phyloP scores from a whole-genome alignment of 2,113 vertebrate genomes.

The Dunckerocampus dactyliophorus region DNA sequence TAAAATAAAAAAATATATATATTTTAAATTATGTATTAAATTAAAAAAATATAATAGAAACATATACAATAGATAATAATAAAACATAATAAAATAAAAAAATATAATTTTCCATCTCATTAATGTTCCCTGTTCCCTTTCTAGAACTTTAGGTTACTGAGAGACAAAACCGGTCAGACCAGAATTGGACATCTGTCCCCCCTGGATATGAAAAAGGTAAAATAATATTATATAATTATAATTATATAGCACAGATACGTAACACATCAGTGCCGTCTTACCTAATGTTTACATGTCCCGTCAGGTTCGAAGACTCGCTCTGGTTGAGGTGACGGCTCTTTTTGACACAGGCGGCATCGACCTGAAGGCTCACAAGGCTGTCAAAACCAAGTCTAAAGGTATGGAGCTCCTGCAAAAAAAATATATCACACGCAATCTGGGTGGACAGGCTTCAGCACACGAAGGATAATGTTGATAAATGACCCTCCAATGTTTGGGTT shows the following conservation, averaged over 20 bases:
- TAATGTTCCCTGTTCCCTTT: background rate
- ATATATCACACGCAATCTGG: background rate
- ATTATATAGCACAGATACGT: background rate
- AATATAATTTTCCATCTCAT: background rate
- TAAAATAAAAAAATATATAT: too few species aligned
- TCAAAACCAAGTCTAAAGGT: constrained; percentile 91
- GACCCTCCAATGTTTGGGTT: constrained; percentile 9
- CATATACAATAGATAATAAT: background rate
- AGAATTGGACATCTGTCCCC: constrained; percentile 86
- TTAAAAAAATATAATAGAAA: background rate
- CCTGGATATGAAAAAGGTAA: constrained; percentile 90
- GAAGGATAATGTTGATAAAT: background rate
- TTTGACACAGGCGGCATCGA: constrained; percentile 85
- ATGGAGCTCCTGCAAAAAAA: background rate
- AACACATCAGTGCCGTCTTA: background rate
- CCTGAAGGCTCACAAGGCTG: constrained; percentile 86
- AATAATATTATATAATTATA: background rate
- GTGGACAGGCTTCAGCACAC: background rate
- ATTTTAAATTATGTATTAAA: too few species aligned
- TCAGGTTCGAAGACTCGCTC: constrained; percentile 78
- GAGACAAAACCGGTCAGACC: constrained; percentile 92
- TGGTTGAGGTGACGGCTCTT: constrained; percentile 91
- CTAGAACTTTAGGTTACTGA: constrained; percentile 84
- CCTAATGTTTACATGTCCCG: background rate
- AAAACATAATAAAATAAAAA: too few species aligned